Percentiles rank a stretch among this genome's conserved stretches.
Conservation (phyloP, 1,140 invertebrate genomes). For the Drosophila kurseongensis region DNA sequence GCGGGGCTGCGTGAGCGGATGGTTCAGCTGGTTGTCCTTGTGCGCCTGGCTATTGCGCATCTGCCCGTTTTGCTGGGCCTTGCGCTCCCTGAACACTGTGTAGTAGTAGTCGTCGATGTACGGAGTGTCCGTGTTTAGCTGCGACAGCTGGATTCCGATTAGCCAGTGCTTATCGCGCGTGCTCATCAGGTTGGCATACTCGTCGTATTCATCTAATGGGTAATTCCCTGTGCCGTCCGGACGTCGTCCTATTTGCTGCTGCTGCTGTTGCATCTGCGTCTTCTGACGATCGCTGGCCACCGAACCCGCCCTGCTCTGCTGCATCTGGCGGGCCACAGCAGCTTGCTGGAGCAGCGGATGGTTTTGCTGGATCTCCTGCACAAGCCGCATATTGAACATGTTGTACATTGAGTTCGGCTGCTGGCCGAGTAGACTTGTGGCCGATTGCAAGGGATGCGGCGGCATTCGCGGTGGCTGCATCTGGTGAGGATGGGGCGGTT, state of each 20-base stretch:
- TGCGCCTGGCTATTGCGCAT: constrained; percentile 86
- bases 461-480: constrained; percentile 70
- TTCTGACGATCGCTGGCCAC: constrained; percentile 43
- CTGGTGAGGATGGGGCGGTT: constrained; percentile 61
- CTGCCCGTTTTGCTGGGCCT: constrained; percentile 85
- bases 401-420: constrained; percentile 79
- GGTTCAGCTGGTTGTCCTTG: constrained; percentile 87
- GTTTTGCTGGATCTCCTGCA: constrained; percentile 87
- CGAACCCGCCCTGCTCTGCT: constrained; percentile 47
- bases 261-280: constrained; percentile 48
- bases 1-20: constrained; percentile 85
- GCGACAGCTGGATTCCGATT: constrained; percentile 95
- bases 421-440: constrained; percentile 59
- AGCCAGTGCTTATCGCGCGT: constrained; percentile 96
- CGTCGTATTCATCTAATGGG: constrained; percentile 86
- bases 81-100: constrained; percentile 89
- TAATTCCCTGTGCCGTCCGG: constrained; percentile 76
- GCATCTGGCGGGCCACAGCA: constrained; percentile 61
- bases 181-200: constrained; percentile 96
- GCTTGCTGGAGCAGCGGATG: constrained; percentile 86
- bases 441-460: constrained; percentile 52
- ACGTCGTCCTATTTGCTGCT: constrained; percentile 48
- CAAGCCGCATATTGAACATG: constrained; percentile 85
- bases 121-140: constrained; percentile 93
- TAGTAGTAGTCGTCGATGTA: constrained; percentile 95